Evolutionary conservation across 2,113 vertebrate species (phyloP).

Genomic region (Vimba vimba): DNA sequence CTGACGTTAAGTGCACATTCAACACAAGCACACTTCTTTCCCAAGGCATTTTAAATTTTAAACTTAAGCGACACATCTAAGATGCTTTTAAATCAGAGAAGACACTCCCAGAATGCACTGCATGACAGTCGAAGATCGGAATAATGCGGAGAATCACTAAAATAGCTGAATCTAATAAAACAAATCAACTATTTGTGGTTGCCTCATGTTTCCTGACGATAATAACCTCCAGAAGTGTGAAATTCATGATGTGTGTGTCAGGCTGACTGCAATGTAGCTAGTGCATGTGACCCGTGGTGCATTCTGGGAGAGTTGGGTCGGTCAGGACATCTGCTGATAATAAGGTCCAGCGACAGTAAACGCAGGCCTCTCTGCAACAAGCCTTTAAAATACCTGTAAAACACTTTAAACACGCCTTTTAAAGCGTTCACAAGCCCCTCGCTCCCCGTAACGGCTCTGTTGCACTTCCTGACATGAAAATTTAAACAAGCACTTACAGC

Average conservation of each 20-base stretch:
- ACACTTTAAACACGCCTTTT: constrained; percentile 73
- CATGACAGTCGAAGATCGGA: neutral
- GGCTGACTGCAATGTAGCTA: neutral
- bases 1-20: no score
- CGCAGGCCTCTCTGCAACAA: constrained; percentile 7
- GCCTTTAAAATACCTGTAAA: constrained; percentile 75
- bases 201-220: neutral
- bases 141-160: neutral
- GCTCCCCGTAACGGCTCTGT: constrained; percentile 71
- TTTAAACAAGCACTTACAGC: constrained; percentile 89
- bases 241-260: constrained; percentile 26
- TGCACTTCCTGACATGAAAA: constrained; percentile 88
- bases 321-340: neutral
- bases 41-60: neutral
- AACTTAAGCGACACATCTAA: no score
- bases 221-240: constrained; percentile 40
- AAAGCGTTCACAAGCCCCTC: constrained; percentile 74
- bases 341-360: neutral
- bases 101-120: neutral
- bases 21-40: no score
- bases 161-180: neutral
- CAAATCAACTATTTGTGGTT: neutral
- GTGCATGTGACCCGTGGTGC: neutral
- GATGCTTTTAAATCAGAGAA: neutral
- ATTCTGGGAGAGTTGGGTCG: neutral